Conservation (phyloP, 1,140 invertebrate species). For the Brachionus angularis region DNA sequence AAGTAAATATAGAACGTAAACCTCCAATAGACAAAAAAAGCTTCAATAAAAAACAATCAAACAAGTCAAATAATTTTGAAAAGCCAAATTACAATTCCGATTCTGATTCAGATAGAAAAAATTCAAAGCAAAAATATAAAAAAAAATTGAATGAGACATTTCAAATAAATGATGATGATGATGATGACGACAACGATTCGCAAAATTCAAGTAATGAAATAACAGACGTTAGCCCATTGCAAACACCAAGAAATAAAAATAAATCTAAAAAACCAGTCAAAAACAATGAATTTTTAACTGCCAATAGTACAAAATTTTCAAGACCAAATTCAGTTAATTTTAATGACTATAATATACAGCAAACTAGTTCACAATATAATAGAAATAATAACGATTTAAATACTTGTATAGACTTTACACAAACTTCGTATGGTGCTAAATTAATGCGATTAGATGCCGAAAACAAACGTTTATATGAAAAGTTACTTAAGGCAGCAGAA, state of each 20-base stretch:
- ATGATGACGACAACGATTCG: neutral
- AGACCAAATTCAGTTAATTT: slow-evolving; percentile 37
- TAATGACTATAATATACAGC: neutral
- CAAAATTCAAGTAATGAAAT: slow-evolving; percentile 29
- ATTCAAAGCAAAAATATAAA: neutral
- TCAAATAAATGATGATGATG: too few relatives aligned
- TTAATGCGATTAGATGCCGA: slow-evolving; percentile 9
- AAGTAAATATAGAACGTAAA: slow-evolving; percentile 23
- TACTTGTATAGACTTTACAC: neutral
- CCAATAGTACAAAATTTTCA: too few relatives aligned
- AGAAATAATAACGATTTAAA: neutral
- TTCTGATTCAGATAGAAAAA: slow-evolving; percentile 3
- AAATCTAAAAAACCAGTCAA: too few relatives aligned
- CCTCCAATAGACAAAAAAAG: slow-evolving; percentile 41
- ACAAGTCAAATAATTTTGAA: slow-evolving; percentile 22
- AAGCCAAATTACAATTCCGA: neutral
- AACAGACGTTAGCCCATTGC: slow-evolving; percentile 32
- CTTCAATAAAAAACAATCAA: neutral
- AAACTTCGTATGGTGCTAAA: neutral
- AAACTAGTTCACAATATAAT: neutral
- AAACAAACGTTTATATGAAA: neutral
- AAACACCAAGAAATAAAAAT: slow-evolving; percentile 25
- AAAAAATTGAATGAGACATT: neutral
- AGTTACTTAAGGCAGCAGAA: slow-evolving; percentile 6
- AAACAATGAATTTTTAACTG: too few relatives aligned